phyloP scores from a whole-genome alignment of 2,888 invertebrate species.

The Lasioglossum marginatum region DNA sequence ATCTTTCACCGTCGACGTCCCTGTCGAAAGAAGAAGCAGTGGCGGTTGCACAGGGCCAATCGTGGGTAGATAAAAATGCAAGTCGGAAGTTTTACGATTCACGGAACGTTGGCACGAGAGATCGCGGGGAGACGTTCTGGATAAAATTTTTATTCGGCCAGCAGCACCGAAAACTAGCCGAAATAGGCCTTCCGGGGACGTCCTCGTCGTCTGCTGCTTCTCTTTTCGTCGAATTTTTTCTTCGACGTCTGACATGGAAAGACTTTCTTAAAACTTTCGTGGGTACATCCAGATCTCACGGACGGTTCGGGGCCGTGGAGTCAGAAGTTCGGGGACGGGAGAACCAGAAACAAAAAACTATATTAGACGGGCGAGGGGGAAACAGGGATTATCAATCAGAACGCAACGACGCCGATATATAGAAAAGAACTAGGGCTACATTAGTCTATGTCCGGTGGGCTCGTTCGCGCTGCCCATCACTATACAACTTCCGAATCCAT shows the following conservation, averaged over 20 bases:
- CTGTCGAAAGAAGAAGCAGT: neutral
- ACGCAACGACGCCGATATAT: slow-evolving; percentile 64
- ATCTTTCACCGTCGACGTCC: neutral
- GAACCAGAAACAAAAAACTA: slow-evolving; percentile 34
- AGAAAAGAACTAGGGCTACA: slow-evolving; percentile 65
- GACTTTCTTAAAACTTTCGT: slow-evolving; percentile 59
- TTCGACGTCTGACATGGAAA: slow-evolving; percentile 58
- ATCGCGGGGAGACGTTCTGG: neutral
- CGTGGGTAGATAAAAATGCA: neutral
- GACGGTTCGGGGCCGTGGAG: slow-evolving; percentile 21
- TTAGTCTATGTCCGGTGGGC: slow-evolving; percentile 76
- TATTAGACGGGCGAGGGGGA: slow-evolving; percentile 30
- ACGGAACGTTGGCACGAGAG: slow-evolving; percentile 29
- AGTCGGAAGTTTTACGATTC: slow-evolving; percentile 22
- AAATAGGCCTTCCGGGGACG: slow-evolving; percentile 41
- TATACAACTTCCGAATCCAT: slow-evolving; percentile 61
- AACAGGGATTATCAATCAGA: slow-evolving; percentile 77
- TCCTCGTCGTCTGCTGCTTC: neutral
- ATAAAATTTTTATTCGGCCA: slow-evolving; percentile 48
- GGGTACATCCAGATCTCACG: neutral
- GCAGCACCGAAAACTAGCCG: slow-evolving; percentile 24
- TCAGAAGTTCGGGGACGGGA: slow-evolving; percentile 37
- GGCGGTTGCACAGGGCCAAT: neutral
- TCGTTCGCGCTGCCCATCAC: slow-evolving; percentile 79
- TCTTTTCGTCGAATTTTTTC: slow-evolving; percentile 42